Conservation (phyloP, 2,113 vertebrate genomes). For the Crotalus horridus region DNA sequence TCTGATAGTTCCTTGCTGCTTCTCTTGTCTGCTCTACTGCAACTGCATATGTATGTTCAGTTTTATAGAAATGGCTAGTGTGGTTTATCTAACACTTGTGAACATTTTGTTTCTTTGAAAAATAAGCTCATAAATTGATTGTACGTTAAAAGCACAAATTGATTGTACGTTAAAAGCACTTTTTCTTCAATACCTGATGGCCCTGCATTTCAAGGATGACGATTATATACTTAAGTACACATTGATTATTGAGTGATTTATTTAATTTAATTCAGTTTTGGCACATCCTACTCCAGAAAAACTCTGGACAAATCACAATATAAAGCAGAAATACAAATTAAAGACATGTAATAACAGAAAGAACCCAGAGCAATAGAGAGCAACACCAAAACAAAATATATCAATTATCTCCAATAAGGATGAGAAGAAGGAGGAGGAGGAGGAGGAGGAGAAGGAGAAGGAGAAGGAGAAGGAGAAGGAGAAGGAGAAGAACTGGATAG, state of each 20-base stretch:
- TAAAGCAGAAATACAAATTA: background rate
- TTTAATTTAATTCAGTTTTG: background rate
- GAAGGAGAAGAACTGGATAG: background rate
- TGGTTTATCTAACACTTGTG: background rate
- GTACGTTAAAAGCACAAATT: too few relatives aligned
- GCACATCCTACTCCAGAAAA: background rate
- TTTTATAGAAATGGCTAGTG: background rate
- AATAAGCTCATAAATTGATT: background rate
- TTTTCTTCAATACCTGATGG: background rate
- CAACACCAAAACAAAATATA: background rate
- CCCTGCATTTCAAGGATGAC: background rate
- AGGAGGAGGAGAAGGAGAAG: too few relatives aligned
- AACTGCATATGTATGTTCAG: background rate
- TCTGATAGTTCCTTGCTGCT: background rate
- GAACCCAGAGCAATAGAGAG: background rate
- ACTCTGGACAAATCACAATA: background rate
- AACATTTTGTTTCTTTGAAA: background rate
- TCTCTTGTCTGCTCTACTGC: background rate
- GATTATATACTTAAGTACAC: background rate
- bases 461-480: too few relatives aligned
- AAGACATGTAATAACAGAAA: background rate
- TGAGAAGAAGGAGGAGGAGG: too few relatives aligned
- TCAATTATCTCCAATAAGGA: background rate
- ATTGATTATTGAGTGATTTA: background rate
- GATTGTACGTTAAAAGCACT: background rate